Conservation (phyloP, 2,888 invertebrate genomes). For the Drosophila nigritarsus region DNA sequence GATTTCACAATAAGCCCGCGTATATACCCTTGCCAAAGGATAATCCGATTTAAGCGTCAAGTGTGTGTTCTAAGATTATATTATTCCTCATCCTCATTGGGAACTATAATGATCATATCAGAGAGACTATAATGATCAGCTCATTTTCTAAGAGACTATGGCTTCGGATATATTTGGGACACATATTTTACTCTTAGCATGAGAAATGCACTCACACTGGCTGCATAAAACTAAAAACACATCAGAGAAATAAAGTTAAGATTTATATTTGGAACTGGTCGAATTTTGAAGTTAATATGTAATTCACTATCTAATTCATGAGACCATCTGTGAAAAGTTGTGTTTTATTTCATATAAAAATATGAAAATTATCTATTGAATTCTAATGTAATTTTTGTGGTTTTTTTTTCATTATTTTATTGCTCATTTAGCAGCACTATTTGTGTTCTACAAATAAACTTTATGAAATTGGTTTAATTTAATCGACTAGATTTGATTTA, state of each 20-base stretch:
- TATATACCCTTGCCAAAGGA: not conserved
- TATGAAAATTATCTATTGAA: not conserved
- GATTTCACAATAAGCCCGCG: conserved; percentile 53
- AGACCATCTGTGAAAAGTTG: not conserved
- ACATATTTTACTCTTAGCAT: not conserved
- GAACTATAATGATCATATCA: not conserved
- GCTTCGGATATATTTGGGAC: not conserved
- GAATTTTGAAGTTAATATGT: not conserved
- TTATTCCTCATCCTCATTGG: not conserved
- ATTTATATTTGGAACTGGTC: not conserved
- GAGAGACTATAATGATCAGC: not conserved
- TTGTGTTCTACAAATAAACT: not conserved
- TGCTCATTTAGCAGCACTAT: not conserved
- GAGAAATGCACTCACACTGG: not conserved
- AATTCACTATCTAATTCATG: not conserved
- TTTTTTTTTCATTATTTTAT: not conserved
- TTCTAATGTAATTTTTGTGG: not conserved
- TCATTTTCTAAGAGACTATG: not conserved
- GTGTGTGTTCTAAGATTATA: not conserved
- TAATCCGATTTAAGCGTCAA: not conserved
- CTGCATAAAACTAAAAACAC: not conserved
- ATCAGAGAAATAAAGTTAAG: not conserved
- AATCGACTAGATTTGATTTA: not conserved
- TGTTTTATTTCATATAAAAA: not conserved
- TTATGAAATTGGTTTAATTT: not conserved